Conservation (phyloP, 2,797 vertebrate species). For the Leucoraja ocellata region DNA sequence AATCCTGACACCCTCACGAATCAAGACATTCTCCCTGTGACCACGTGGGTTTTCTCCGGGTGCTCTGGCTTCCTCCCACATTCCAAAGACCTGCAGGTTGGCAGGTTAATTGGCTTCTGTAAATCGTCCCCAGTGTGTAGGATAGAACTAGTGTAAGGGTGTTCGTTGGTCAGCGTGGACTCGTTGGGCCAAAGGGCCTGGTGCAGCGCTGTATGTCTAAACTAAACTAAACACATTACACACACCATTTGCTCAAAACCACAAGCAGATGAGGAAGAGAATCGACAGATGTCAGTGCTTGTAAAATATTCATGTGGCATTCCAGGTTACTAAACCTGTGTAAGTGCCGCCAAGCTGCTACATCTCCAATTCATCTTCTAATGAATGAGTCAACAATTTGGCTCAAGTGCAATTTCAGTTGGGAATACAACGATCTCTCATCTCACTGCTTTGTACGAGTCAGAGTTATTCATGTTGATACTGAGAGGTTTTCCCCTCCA, state of each 20-base stretch:
- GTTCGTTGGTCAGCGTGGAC: too few relatives aligned
- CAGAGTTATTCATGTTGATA: background rate
- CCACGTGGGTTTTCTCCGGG: too few relatives aligned
- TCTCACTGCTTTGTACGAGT: conserved; percentile 2
- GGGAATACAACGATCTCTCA: background rate
- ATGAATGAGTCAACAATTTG: conserved; percentile 4
- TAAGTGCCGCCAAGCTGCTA: background rate
- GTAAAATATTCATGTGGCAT: background rate
- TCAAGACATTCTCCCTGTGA: too few relatives aligned
- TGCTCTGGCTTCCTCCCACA: too few relatives aligned
- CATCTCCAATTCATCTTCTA: background rate
- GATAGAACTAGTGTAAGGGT: too few relatives aligned
- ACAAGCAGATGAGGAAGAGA: background rate
- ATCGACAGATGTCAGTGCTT: background rate
- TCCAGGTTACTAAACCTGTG: background rate
- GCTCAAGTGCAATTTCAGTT: background rate
- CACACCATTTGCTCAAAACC: background rate
- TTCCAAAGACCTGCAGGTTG: too few relatives aligned
- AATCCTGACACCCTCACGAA: too few relatives aligned
- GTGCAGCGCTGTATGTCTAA: too few relatives aligned
- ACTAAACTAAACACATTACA: background rate
- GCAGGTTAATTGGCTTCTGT: too few relatives aligned
- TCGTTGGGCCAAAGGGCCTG: too few relatives aligned
- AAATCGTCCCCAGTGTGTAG: too few relatives aligned
- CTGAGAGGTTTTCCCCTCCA: background rate